A percentile compares a stretch with the other conserved stretches of the same genome.
These are phyloP conservation scores for Drosophila navojoa DNA, from an alignment of 1,140 invertebrate species.

Conservation along the genomic window DNA sequence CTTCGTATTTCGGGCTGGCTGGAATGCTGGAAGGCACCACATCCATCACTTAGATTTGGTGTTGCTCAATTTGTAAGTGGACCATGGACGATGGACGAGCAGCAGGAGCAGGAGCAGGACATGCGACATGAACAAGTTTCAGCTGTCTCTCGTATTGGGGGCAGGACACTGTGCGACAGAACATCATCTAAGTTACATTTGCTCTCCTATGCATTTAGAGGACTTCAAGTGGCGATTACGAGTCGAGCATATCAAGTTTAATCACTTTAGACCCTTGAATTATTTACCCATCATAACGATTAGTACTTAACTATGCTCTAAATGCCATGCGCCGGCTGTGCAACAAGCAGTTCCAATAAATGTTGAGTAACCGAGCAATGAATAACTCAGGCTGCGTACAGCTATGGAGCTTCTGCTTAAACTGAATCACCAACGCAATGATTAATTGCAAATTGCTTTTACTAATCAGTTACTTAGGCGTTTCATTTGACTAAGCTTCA, in stretches of 20 bases:
- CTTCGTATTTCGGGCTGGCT: constrained; percentile 17
- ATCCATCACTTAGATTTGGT: constrained; percentile 36
- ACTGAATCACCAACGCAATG: too few species aligned
- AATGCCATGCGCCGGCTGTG: not conserved
- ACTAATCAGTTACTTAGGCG: too few species aligned
- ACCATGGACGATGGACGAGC: not conserved
- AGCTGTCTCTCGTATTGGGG: not conserved
- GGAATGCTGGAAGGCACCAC: constrained; percentile 16
- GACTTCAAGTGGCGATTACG: constrained; percentile 6
- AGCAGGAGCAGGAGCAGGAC: not conserved
- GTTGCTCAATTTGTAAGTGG: constrained; percentile 45
- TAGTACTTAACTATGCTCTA: not conserved
- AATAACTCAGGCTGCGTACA: too few species aligned
- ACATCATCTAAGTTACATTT: constrained; percentile 10
- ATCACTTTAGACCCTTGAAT: constrained; percentile 17
- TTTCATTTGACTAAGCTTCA: too few species aligned
- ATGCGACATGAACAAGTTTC: constrained; percentile 17
- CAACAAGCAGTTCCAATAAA: not conserved
- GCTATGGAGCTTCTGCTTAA: too few species aligned
- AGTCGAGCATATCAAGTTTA: constrained; percentile 29
- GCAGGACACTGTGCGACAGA: not conserved
- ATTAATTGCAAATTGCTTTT: too few species aligned
- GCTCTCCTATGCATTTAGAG: not conserved
- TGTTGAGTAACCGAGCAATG: too few species aligned
- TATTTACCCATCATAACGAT: constrained; percentile 1